Evolutionary conservation across 1,140 invertebrate species (phyloP), one percentile per base, ranked within the genome.

Genomic region (Armadillidium nasatum): DNA sequence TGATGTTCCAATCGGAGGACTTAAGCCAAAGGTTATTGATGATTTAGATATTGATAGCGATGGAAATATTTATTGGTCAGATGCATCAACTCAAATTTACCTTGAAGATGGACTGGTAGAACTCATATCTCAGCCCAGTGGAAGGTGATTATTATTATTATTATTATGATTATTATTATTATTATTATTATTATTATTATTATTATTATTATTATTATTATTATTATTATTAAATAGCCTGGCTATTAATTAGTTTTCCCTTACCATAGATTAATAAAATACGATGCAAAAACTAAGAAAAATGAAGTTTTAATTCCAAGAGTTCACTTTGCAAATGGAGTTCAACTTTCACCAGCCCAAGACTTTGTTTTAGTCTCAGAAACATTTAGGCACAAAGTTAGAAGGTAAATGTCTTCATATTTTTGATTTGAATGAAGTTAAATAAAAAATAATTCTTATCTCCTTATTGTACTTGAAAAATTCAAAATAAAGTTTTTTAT

Each of bases 241-340:
- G n/a, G n/a, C 6, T 33, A 33, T 33, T 33, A 3, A 33, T 33
- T 33, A 3, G 6, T 33, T 33, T 3, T 33, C 6, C 6, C 33
- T 33, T 33, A 33, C 6, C 6, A 33, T 33, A 33, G 93, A 82
- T 82, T 92, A 10, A 82, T 92, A 10, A 87, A 87, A 78, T 91
- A 89, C 81, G 87, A 92, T 84, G 87, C 88, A 3, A 87, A 86
- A 80, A 90, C 88, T 11, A 89, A 89, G 78, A 83, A 85, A 72
- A 89, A 89, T 78, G 87, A 86, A 82, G 90, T 93, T 7, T 82
- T 95, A 13, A 74, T 93, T 1, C 87, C 91, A 72, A 85, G 90
- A 46, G 78, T 95, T 1, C 89, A 88, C 83, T 93, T 94, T 85
- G 87, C 93, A 4, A 96, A 95, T 87, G 93, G 94, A 7, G 82